Evolutionary conservation across 1,140 invertebrate genomes (phyloP).

Genomic region (Dufourea novaeangliae): DNA sequence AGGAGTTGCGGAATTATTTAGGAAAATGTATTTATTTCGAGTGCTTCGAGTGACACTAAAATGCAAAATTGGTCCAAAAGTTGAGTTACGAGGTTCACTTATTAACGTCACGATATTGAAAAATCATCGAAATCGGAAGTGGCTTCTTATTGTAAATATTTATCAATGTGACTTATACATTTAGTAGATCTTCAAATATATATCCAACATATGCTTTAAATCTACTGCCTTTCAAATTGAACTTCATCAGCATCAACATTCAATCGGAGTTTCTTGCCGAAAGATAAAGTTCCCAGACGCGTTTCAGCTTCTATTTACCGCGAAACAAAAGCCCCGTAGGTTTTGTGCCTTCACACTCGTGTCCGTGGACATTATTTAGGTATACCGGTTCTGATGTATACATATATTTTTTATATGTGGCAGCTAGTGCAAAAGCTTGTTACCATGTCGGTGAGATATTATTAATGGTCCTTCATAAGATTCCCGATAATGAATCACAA

Average conservation of each 20-base stretch:
- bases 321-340: slow-evolving; percentile 20
- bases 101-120: too few relatives aligned
- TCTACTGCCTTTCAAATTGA: not conserved
- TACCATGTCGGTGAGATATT: slow-evolving; percentile 72
- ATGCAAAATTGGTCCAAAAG: too few relatives aligned
- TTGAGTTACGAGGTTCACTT: too few relatives aligned
- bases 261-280: not conserved
- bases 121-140: too few relatives aligned
- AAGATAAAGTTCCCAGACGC: not conserved
- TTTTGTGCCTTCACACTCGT: slow-evolving; percentile 12
- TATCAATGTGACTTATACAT: too few relatives aligned
- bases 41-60: too few relatives aligned
- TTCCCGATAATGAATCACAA: slow-evolving; percentile 74
- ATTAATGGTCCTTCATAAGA: slow-evolving; percentile 78
- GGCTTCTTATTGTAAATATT: too few relatives aligned
- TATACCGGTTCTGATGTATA: slow-evolving; percentile 46
- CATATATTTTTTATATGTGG: slow-evolving; percentile 47
- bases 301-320: slow-evolving; percentile 14
- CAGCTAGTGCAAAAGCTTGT: slow-evolving; percentile 79
- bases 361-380: slow-evolving; percentile 49
- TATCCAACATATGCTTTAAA: not conserved
- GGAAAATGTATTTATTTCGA: too few relatives aligned
- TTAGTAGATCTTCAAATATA: too few relatives aligned
- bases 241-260: not conserved
- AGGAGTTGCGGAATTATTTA: too few relatives aligned